Percentiles rank a stretch among this genome's conserved stretches.
Evolutionary conservation across 2,888 invertebrate genomes (phyloP).

Genomic region (Fabriciana adippe): DNA sequence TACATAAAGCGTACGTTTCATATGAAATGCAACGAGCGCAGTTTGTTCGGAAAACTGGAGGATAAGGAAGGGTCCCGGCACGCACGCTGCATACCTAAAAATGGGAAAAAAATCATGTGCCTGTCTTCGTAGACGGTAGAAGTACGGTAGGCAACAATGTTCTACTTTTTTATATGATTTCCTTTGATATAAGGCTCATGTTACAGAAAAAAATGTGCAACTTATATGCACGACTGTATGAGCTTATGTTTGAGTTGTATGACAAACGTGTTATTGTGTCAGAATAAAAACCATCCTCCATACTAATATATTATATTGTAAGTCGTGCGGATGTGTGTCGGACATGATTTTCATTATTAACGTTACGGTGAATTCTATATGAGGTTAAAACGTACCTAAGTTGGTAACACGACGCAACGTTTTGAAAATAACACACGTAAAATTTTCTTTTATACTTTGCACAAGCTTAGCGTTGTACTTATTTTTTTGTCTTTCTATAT

Average conservation of each 20-base stretch:
- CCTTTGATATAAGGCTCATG: slow-evolving; percentile 27
- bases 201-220: slow-evolving; percentile 17
- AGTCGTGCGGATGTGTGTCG: slow-evolving; percentile 27
- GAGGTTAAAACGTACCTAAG: neutral
- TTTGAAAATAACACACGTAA: too few species aligned
- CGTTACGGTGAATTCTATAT: neutral
- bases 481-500: too few species aligned
- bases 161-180: slow-evolving; percentile 32
- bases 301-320: slow-evolving; percentile 33
- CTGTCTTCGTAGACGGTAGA: slow-evolving; percentile 39
- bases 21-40: slow-evolving; percentile 67
- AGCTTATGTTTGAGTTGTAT: slow-evolving; percentile 38
- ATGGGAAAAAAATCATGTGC: slow-evolving; percentile 62
- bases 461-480: too few species aligned
- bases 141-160: slow-evolving; percentile 46
- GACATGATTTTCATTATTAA: slow-evolving; percentile 32
- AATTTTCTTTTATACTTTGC: too few species aligned
- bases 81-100: slow-evolving; percentile 68
- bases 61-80: slow-evolving; percentile 52
- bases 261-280: slow-evolving; percentile 34
- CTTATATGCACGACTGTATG: slow-evolving; percentile 14
- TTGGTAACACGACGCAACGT: too few species aligned
- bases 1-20: slow-evolving; percentile 41
- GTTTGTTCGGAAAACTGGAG: slow-evolving; percentile 55
- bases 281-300: slow-evolving; percentile 29